These are phyloP conservation scores for Cantharis rufa DNA, from an alignment of 2,888 invertebrate species.

Conservation along the genomic window DNA sequence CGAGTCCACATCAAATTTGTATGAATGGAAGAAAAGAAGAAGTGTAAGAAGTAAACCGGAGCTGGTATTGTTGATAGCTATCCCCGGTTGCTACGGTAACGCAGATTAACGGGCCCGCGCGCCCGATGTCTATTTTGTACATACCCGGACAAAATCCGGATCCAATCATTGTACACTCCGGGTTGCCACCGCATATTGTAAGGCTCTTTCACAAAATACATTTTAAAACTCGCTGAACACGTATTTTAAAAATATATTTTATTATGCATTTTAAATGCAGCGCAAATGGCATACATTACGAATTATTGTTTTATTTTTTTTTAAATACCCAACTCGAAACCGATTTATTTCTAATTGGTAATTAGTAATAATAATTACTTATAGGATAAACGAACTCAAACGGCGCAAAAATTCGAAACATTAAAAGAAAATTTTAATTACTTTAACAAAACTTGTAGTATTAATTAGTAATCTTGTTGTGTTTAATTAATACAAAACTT, in stretches of 20 bases:
- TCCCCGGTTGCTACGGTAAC: slow-evolving; percentile 57
- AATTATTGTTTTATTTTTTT: neutral
- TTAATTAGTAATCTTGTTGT: neutral
- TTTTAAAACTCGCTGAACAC: neutral
- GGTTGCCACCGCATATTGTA: slow-evolving; percentile 25
- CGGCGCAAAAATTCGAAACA: neutral
- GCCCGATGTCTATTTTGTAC: slow-evolving; percentile 59
- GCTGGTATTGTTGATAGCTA: slow-evolving; percentile 57
- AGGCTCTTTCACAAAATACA: slow-evolving; percentile 40
- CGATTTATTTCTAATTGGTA: neutral
- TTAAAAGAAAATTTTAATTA: neutral
- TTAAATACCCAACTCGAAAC: neutral
- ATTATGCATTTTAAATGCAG: neutral
- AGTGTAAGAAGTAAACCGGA: slow-evolving; percentile 35
- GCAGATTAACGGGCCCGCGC: slow-evolving; percentile 57
- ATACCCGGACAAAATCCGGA: slow-evolving; percentile 48
- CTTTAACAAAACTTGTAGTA: neutral
- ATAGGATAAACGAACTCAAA: neutral
- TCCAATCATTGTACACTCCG: slow-evolving; percentile 57
- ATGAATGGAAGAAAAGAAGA: slow-evolving; percentile 35
- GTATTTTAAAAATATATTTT: neutral
- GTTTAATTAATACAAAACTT: neutral
- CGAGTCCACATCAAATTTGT: slow-evolving; percentile 24
- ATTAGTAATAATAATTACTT: neutral
- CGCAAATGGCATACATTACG: neutral